Percentiles rank a stretch among this genome's conserved stretches.
Conservation (phyloP, 2,113 vertebrate genomes). For the Psephotus haematonotus region DNA sequence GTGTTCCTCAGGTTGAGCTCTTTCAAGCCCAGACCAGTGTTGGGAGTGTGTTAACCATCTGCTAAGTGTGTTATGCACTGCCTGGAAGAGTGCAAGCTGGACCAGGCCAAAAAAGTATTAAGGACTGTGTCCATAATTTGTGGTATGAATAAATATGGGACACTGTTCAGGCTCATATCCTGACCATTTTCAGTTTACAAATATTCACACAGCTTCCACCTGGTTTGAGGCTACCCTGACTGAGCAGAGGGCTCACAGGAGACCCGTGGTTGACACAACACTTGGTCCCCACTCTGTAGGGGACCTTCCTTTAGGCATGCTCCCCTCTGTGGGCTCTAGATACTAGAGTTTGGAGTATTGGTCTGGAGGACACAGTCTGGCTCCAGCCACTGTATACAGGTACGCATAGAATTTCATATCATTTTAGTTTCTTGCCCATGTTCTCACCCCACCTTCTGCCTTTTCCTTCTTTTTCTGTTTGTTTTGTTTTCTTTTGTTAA, state of each 20-base stretch:
- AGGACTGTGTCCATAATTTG: not conserved
- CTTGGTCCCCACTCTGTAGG: accelerated
- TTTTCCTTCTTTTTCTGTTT: too few species aligned
- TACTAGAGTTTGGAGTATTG: not conserved
- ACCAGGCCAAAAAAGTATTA: not conserved
- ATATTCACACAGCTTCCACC: not conserved
- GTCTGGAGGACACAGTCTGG: not conserved
- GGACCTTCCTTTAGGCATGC: not conserved
- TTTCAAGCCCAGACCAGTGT: not conserved
- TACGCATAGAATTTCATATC: not conserved
- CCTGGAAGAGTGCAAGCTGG: not conserved
- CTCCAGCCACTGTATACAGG: not conserved
- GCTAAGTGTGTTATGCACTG: not conserved
- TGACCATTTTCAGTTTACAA: not conserved
- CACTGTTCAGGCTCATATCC: not conserved
- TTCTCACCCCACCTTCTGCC: not conserved
- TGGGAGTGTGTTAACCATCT: not conserved
- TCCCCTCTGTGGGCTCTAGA: accelerated
- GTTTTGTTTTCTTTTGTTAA: not conserved
- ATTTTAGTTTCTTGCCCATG: not conserved
- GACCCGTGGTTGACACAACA: not conserved
- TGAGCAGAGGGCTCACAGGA: not conserved
- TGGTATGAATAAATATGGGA: not conserved
- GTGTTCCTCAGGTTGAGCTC: not conserved
- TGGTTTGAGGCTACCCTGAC: not conserved